Evolutionary conservation across 2,113 vertebrate species (phyloP), one percentile per base, ranked within the genome.

Genomic region (Menura novaehollandiae): DNA sequence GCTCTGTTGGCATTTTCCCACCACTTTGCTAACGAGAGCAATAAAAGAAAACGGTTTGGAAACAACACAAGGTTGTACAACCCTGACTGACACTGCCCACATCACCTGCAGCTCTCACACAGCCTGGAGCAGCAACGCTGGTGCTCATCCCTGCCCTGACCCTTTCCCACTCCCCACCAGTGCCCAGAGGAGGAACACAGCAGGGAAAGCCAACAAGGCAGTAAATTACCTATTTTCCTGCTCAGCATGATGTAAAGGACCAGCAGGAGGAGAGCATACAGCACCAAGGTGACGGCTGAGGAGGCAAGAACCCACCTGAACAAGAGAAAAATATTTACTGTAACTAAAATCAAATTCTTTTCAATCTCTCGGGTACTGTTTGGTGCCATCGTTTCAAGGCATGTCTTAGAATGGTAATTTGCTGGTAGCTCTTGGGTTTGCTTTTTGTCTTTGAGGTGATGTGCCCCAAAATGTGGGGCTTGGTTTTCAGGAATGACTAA

Each of bases 211-310:
- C 8, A 5, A n/a, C 2, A 6, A n/a, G 44, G 5, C 7, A 13
- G 4, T 13, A 11, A 12, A 15, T 97, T 96, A 98, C 97, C 97
- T 24, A 97, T 96, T 92, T 92, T 94, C 89, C 93, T 96, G 91
- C 92, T 91, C 83, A 98, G 94, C 82, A 89, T 59, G 78, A 91
- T 44, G 81, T 85, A 96, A 33, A 96, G 8, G 5, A 4, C 7
- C n/a, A 85, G 24, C 7, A 98, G 21, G 83, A 97, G 67, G 43
- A 96, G 78, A 47, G 86, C 3, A 1, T 92, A 13, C 1, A 97
- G 63, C 35, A 95, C 1, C 51, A 76, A 23, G 37, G 78, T 44
- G 51, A 71, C 59, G 0, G 6, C 52, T 1, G 96, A 92, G 17
- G 60, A 59, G 81, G 28, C 49, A 9, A 75, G 77, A 5, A 96